Evolutionary conservation across 1,140 invertebrate species (phyloP).

Genomic region (Musca domestica): DNA sequence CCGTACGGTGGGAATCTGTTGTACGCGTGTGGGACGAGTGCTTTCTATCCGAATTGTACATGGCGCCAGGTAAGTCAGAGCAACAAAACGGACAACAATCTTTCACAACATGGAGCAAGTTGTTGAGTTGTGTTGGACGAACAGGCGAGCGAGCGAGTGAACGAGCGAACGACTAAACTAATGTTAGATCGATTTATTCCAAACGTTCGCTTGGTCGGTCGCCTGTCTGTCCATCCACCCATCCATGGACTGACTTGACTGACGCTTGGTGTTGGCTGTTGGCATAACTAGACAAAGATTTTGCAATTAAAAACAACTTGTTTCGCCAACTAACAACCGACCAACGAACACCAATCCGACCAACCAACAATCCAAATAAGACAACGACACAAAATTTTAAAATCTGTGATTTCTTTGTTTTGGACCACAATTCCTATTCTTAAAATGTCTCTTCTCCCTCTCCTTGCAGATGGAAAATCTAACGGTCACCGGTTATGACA

Average conservation of each 20-base stretch:
- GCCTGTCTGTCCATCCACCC: too few species aligned
- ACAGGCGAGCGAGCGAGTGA: too few species aligned
- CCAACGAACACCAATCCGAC: too few species aligned
- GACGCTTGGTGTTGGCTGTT: too few species aligned
- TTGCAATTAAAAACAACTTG: conserved; percentile 17
- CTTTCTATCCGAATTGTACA: conserved; percentile 83
- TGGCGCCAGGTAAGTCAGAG: conserved; percentile 76
- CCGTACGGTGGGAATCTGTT: conserved; percentile 70
- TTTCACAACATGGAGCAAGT: background rate
- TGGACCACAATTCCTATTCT: too few species aligned
- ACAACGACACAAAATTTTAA: too few species aligned
- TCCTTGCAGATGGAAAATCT: conserved; percentile 67
- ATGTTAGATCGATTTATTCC: background rate
- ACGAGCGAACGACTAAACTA: too few species aligned
- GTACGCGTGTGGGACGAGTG: conserved; percentile 89
- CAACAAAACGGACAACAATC: conserved; percentile 13
- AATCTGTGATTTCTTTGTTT: too few species aligned
- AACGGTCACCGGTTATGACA: conserved; percentile 64
- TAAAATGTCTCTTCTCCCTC: background rate
- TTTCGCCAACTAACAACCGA: background rate
- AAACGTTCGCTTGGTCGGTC: too few species aligned
- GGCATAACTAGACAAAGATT: background rate
- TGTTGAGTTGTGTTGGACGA: too few species aligned
- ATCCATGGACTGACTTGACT: too few species aligned
- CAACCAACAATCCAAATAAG: too few species aligned